A percentile compares a stretch with the other conserved stretches of the same genome.
phyloP scores from a whole-genome alignment of 2,888 invertebrate species.

The Hydrotaea cyrtoneurina region DNA sequence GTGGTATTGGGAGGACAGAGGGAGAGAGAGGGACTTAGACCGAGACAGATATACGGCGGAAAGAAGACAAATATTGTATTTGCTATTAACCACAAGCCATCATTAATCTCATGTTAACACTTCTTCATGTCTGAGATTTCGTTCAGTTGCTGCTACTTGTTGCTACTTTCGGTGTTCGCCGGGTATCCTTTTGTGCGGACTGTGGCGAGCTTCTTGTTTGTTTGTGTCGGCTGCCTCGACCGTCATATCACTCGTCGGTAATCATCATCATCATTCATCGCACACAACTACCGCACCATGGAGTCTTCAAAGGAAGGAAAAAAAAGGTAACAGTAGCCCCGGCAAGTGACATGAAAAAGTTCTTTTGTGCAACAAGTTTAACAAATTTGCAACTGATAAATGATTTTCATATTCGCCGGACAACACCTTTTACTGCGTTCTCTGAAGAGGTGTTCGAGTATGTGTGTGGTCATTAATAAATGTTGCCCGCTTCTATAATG shows the following conservation, averaged over 20 bases:
- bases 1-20: background rate
- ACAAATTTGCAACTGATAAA: conserved; percentile 77
- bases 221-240: conserved; percentile 28
- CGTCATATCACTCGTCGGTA: conserved; percentile 59
- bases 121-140: conserved; percentile 66
- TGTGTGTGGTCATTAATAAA: conserved; percentile 76
- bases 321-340: conserved; percentile 71
- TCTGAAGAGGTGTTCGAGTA: conserved; percentile 29
- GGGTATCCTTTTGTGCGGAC: no score
- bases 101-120: conserved; percentile 72
- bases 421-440: conserved; percentile 61
- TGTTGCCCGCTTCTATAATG: conserved; percentile 63
- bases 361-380: conserved; percentile 78
- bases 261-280: conserved; percentile 67
- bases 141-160: conserved; percentile 74
- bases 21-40: no score
- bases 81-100: conserved; percentile 41
- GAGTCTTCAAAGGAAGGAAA: conserved; percentile 1
- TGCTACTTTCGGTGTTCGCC: conserved; percentile 60
- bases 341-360: conserved; percentile 78
- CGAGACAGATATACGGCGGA: background rate
- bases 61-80: conserved; percentile 21
- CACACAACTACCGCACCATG: conserved; percentile 6
- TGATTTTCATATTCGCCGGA: conserved; percentile 74
- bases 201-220: background rate